Conservation (phyloP, 2,888 invertebrate genomes). For the Drosophila recens region DNA sequence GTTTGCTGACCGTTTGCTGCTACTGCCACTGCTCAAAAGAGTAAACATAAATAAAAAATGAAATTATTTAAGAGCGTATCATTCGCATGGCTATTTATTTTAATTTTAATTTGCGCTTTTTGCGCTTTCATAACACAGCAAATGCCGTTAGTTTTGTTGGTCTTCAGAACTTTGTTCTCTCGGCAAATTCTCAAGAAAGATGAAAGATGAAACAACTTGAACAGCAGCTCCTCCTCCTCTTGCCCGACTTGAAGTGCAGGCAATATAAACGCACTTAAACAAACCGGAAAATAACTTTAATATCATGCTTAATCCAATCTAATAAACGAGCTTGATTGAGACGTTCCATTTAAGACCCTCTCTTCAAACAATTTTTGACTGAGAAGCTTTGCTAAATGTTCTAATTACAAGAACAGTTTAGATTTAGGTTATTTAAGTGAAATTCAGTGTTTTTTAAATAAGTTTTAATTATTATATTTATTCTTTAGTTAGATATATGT, state of each 20-base stretch:
- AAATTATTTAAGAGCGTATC: conserved; percentile 52
- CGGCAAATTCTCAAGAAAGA: conserved; percentile 39
- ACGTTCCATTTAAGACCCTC: conserved; percentile 4
- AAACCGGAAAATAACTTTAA: conserved; percentile 26
- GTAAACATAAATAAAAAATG: conserved; percentile 46
- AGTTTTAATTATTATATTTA: too few species aligned
- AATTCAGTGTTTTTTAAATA: background rate
- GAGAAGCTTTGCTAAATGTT: background rate
- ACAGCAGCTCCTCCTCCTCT: background rate
- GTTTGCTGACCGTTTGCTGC: conserved; percentile 65
- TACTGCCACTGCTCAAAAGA: conserved; percentile 30
- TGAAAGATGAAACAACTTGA: conserved; percentile 24
- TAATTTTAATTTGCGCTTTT: conserved; percentile 60
- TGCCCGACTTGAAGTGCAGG: background rate
- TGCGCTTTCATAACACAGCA: conserved; percentile 39
- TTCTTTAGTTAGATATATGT: too few species aligned
- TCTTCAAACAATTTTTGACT: background rate
- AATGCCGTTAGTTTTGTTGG: conserved; percentile 51
- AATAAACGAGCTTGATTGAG: conserved; percentile 26
- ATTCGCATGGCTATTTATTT: conserved; percentile 57
- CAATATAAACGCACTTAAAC: conserved; percentile 37
- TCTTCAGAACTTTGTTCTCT: conserved; percentile 24
- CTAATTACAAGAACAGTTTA: conserved; percentile 1
- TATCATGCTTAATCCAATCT: conserved; percentile 32
- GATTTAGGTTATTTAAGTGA: background rate